Base-by-base conservation (phyloP, 2,888 invertebrate genomes). In the Pachliopta kotzebuea region DNA sequence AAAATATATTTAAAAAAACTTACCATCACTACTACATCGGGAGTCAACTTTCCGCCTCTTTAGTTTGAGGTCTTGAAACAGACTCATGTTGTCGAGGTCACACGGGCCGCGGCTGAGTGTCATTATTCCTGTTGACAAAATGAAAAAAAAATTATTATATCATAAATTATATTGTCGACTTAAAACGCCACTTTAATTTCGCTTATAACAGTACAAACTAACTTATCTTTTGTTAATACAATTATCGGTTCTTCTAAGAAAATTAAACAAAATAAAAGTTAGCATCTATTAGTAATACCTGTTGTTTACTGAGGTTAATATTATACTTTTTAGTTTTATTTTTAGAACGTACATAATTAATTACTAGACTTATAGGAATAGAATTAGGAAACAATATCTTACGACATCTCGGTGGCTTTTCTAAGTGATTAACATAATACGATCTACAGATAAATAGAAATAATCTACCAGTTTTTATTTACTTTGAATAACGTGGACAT, bases 71-170 rank as follows among this genome's bases (percentile, higher is more conserved):
- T 98, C 98, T 95, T 98, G 98, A 94, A 98, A 98, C 93, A 98
- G 96, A 96, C 98, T 98, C 98, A 98, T 98, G 94, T 97, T 97
- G 96, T 97, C 97, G 94, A 97, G 96, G 95, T 97, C 97, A 94
- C 97, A 97, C 95, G 97, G 96, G 94, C 96, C 96, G 95, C 96
- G 96, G 95, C 97, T 97, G 95, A 97, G 96, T 96, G 97, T 97
- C 97, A 97, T 97, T 96, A 97, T 97, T 97, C 97, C 97, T 97
- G 93, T 69, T 67, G 72, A 85, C 86, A 90, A 89, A 70, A 31
- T 65, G 52, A 20, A 42, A 67, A 52, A 58, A 67, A n/a, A n/a
- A n/a, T 45, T 45, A 45, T 45, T n/a, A 7, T 45, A 7, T 45
- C 2, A 2, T 37, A 37, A 6, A 37, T 18, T 45, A 2, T 45